Evolutionary conservation across 2,113 vertebrate genomes (phyloP).

Genomic region (Prietella phreatophila): DNA sequence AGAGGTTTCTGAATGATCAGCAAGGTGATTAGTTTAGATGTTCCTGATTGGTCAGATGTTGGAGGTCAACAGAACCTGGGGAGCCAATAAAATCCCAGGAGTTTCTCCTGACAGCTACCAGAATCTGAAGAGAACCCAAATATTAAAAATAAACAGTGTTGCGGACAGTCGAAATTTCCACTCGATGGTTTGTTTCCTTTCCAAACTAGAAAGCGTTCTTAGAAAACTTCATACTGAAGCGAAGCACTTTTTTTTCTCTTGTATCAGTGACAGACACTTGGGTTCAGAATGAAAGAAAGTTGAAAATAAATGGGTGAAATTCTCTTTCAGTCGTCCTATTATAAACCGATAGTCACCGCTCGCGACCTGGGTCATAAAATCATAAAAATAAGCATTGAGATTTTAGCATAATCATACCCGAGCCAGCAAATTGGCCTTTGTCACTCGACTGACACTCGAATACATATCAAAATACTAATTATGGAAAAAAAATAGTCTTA

Average conservation of each 20-base stretch:
- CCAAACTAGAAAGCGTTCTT: neutral
- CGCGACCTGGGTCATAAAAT: constrained; percentile 44
- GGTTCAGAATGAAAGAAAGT: neutral
- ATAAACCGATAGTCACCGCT: constrained; percentile 11
- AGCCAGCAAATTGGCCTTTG: constrained; percentile 43
- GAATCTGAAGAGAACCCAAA: neutral
- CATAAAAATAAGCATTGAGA: constrained; percentile 4
- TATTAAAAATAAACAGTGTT: neutral
- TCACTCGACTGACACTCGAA: constrained; percentile 28
- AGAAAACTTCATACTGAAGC: neutral
- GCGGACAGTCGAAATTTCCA: neutral
- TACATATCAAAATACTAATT: constrained; percentile 1
- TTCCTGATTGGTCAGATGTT: neutral
- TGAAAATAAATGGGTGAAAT: neutral
- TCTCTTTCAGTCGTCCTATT: constrained; percentile 10
- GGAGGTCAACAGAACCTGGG: neutral
- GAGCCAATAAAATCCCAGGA: no score
- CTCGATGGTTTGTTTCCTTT: neutral
- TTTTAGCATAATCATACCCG: neutral
- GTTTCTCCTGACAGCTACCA: neutral
- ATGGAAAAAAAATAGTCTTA: constrained; percentile 12
- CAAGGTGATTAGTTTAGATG: neutral
- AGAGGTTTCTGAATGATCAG: neutral
- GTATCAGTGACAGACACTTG: neutral
- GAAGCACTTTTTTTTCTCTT: neutral